Conservation (phyloP, 2,888 invertebrate genomes). For the Plebejus anna region DNA sequence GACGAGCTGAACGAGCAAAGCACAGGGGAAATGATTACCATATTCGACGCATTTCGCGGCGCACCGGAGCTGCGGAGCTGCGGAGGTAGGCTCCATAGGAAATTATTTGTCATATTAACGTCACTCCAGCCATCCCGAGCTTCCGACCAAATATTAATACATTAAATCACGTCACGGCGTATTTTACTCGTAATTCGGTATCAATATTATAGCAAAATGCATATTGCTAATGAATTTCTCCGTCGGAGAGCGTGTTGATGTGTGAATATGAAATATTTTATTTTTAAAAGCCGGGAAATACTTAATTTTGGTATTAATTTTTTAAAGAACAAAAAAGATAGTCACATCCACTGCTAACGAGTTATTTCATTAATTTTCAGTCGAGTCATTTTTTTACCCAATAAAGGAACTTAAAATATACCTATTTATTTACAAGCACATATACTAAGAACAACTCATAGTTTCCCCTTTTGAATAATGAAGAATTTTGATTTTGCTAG, state of each 20-base stretch:
- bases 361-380: not conserved
- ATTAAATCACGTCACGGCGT: slow-evolving; percentile 64
- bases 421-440: too few species aligned
- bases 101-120: slow-evolving; percentile 78
- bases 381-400: not conserved
- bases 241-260: not conserved
- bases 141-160: slow-evolving; percentile 68
- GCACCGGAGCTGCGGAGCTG: slow-evolving; percentile 57
- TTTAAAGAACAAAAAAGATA: not conserved
- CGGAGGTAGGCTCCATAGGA: slow-evolving; percentile 65
- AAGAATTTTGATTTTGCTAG: not conserved
- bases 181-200: slow-evolving; percentile 52
- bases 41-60: slow-evolving; percentile 67
- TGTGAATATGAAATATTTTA: not conserved
- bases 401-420: too few species aligned
- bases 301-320: not conserved
- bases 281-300: not conserved
- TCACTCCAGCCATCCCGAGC: slow-evolving; percentile 58
- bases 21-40: slow-evolving; percentile 71
- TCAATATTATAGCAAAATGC: slow-evolving; percentile 42
- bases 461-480: not conserved
- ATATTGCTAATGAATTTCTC: slow-evolving; percentile 25
- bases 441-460: not conserved
- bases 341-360: not conserved
- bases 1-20: slow-evolving; percentile 45